A percentile compares a stretch with the other conserved stretches of the same genome.
phyloP scores from a whole-genome alignment of 1,140 invertebrate genomes.

The Tetragnatha versicolor region DNA sequence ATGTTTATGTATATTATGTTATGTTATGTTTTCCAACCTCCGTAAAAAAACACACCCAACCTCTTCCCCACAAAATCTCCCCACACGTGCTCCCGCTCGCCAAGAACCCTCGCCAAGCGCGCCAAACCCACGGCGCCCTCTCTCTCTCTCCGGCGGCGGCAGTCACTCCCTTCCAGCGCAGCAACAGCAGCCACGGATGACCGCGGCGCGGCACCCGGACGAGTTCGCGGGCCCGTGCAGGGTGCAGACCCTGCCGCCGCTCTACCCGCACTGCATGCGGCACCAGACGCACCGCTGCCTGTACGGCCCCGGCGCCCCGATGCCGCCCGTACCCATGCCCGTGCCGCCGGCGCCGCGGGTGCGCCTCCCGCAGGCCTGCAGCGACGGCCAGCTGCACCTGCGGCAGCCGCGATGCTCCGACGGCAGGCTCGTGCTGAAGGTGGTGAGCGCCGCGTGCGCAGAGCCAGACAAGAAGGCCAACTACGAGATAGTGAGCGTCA shows the following conservation, averaged over 20 bases:
- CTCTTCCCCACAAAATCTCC: too few relatives aligned
- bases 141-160: slow-evolving; percentile 23
- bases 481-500: slow-evolving; percentile 54
- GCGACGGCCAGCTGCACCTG: slow-evolving; percentile 24
- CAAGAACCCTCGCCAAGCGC: slow-evolving; percentile 2
- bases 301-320: slow-evolving; percentile 28
- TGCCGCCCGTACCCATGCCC: background rate
- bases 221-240: slow-evolving; percentile 40
- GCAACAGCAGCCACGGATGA: slow-evolving; percentile 18
- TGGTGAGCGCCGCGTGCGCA: slow-evolving; percentile 41
- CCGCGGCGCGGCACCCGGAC: slow-evolving; percentile 18
- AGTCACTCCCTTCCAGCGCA: slow-evolving; percentile 19
- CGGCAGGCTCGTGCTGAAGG: slow-evolving; percentile 41
- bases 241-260: slow-evolving; percentile 48
- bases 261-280: slow-evolving; percentile 53
- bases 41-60: too few relatives aligned
- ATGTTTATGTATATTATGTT: too few relatives aligned
- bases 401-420: slow-evolving; percentile 17
- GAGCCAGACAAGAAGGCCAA: slow-evolving; percentile 50
- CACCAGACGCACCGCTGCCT: slow-evolving; percentile 51
- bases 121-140: background rate
- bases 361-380: slow-evolving; percentile 29
- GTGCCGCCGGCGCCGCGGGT: background rate
- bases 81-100: too few relatives aligned
- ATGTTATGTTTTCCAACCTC: too few relatives aligned